These are phyloP conservation scores for Calliscelio sp. DNA, from an alignment of 2,888 invertebrate genomes.

Conservation along the genomic window DNA sequence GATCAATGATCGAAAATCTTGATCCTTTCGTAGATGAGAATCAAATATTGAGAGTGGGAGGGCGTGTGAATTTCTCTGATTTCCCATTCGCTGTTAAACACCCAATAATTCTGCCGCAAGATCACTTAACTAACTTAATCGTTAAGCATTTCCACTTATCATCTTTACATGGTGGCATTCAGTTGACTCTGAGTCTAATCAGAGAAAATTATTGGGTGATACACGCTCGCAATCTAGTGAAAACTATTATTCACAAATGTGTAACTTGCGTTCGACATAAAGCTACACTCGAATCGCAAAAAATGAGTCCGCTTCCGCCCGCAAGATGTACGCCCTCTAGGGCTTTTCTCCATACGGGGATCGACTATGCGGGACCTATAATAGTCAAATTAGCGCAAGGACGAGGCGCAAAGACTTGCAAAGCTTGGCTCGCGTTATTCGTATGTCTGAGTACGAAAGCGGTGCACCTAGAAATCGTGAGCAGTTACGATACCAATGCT, in stretches of 20 bases:
- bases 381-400: background rate
- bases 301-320: no score
- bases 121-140: background rate
- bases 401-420: background rate
- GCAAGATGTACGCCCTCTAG: background rate
- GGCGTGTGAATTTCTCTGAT: no score
- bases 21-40: no score
- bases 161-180: background rate
- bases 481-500: no score
- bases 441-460: background rate
- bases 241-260: background rate
- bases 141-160: background rate
- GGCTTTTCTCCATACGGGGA: background rate
- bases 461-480: no score
- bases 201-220: constrained; percentile 11
- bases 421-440: background rate
- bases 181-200: background rate
- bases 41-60: no score
- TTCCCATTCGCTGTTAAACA: no score
- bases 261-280: background rate
- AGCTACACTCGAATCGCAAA: background rate
- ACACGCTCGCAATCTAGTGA: background rate
- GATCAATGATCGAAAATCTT: no score
- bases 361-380: background rate
- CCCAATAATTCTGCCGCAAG: constrained; percentile 1